Evolutionary conservation across 2,888 invertebrate genomes (phyloP), one percentile per base, ranked within the genome.

Genomic region (Ormyrus pomaceus): DNA sequence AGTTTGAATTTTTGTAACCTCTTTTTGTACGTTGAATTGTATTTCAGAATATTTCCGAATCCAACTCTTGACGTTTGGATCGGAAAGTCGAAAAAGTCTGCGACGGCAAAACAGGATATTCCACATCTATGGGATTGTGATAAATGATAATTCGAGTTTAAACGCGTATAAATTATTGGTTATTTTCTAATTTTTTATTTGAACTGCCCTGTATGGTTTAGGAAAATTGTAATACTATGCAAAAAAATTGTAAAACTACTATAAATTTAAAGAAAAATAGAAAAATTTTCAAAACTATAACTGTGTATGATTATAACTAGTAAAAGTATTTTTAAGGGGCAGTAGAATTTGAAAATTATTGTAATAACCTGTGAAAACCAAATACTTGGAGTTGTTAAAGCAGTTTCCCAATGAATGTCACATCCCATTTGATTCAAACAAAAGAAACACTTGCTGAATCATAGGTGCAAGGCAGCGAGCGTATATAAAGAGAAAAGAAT

Each of bases 121-220:
- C n/a, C 62, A 34, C 8, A 48, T 55, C 51, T 11, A 55, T 46
- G 34, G 9, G 19, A 50, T 65, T 65, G 70, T 65, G 56, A 65
- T 65, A 65, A 8, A 70, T 0, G 53, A 45, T 68, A 11, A 34
- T 34, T 45, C 65, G 11, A 59, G 55, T 62, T 45, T 62, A 56
- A 55, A 55, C 19, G 11, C 10, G 68, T 55, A 46, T 46, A 59
- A 61, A 62, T 53, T 13, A 45, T 10, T 50, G 48, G 70, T 77
- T 70, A 70, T 64, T 55, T 50, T 70, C 11, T 77, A 66, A 66
- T 66, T 72, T 72, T 58, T 59, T 3, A 72, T 72, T 72, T 77
- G n/a, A 34, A 0, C 66, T 65, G 65, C 46, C 65, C 51, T 34
- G n/a, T 50, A 5, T 50, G 48, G 34, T 50, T 34, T 59, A 34